Percentiles rank a stretch among this genome's conserved stretches.
phyloP scores from a whole-genome alignment of 2,888 invertebrate species.

The Camptogramma bilineatum region DNA sequence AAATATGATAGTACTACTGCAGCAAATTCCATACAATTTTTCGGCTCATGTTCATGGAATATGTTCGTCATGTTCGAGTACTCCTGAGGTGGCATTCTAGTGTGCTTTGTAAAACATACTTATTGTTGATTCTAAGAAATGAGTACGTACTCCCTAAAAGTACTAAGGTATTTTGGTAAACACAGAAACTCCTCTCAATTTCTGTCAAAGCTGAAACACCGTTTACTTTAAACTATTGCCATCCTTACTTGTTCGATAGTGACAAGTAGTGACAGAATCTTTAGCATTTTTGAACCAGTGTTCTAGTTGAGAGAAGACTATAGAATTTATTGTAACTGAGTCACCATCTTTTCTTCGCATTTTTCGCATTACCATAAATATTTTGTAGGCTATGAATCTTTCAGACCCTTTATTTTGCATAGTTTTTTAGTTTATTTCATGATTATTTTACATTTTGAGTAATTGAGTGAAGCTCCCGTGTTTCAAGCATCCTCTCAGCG shows the following conservation, averaged over 20 bases:
- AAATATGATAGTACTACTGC: conserved; percentile 47
- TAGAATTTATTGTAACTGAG: conserved; percentile 3
- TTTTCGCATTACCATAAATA: neutral
- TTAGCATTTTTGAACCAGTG: too few relatives aligned
- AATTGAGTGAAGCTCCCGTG: neutral
- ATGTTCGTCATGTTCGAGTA: conserved; percentile 13
- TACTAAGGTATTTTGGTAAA: neutral
- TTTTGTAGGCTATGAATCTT: neutral
- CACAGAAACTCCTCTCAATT: neutral
- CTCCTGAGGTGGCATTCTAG: conserved; percentile 45
- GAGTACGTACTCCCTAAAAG: neutral
- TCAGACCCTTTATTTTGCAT: neutral
- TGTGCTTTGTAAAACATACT: conserved; percentile 17
- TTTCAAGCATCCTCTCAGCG: neutral
- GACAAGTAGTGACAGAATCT: too few relatives aligned
- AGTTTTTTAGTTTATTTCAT: neutral
- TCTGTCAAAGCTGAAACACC: too few relatives aligned
- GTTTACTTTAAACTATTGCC: too few relatives aligned
- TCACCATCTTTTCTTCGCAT: neutral
- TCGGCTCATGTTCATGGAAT: conserved; percentile 48
- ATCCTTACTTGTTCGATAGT: too few relatives aligned
- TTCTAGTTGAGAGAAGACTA: too few relatives aligned
- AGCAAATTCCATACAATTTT: conserved; percentile 41
- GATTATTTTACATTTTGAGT: neutral
- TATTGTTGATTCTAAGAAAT: conserved; percentile 23